These are phyloP conservation scores for Lamellibrachia columna DNA, from an alignment of 2,888 invertebrate genomes.

Conservation along the genomic window DNA sequence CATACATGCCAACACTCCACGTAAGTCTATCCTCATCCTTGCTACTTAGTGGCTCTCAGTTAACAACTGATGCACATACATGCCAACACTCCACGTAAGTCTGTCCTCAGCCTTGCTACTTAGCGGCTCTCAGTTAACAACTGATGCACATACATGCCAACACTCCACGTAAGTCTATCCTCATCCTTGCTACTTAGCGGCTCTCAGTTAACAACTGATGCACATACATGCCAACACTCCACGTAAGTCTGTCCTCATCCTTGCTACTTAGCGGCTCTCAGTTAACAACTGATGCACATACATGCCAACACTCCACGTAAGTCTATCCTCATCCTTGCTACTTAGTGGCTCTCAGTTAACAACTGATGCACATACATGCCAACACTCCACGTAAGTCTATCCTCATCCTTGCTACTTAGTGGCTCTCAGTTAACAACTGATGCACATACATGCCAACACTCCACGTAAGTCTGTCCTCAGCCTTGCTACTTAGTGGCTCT, in stretches of 20 bases:
- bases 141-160: too few relatives aligned
- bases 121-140: neutral
- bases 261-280: neutral
- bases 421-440: neutral
- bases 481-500: neutral
- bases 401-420: neutral
- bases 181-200: neutral
- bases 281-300: neutral
- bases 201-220: neutral
- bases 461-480: neutral
- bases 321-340: neutral
- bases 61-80: neutral
- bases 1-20: too few relatives aligned
- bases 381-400: neutral
- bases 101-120: neutral
- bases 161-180: neutral
- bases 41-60: neutral
- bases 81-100: neutral
- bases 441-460: too few relatives aligned
- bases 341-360: neutral
- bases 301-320: neutral
- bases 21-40: neutral
- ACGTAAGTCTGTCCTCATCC: neutral
- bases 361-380: too few relatives aligned
- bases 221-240: too few relatives aligned